Evolutionary conservation across 1,140 invertebrate species (phyloP), one percentile per base, ranked within the genome.

Genomic region (Meteorus sp.): DNA sequence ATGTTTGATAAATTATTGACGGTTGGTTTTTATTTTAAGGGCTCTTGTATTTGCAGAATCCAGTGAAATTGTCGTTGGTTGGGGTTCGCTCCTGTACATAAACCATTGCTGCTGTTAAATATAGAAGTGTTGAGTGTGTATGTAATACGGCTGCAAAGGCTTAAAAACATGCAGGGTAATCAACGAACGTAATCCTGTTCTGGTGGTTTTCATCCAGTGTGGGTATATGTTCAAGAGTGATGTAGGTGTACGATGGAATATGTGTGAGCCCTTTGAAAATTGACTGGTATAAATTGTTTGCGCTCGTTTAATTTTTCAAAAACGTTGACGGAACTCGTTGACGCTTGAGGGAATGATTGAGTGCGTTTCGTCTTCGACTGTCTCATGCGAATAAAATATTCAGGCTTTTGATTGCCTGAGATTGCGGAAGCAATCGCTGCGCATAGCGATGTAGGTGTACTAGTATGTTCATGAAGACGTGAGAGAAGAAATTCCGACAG

Each of bases 361-460:
- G 45, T 59, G 59, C 53, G 45, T 51, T 51, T 13, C 45, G 60
- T 63, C 56, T 64, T 50, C 58, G 58, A 69, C 70, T 68, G 70
- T 51, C 22, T 71, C 65, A 62, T 59, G 70, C 67, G 71, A 65
- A 63, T 65, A 67, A 71, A 71, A 72, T 73, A 68, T 73, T 64
- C 70, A 55, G 61, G 39, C 57, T 68, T 66, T 75, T 75, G 69
- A 71, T 71, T 59, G 45, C 62, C 59, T 60, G 63, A 71, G 66
- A 65, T 58, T 39, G 59, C 44, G 64, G 60, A 69, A 69, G 3
- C 27, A 62, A 73, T 71, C 60, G 56, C 51, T n/a, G n/a, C n/a
- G n/a, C n/a, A n/a, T n/a, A n/a, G n/a, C n/a, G n/a, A n/a, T n/a
- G n/a, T n/a, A n/a, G n/a, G n/a, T n/a, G n/a, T n/a, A n/a, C n/a